Conservation (phyloP, 2,113 vertebrate genomes). For the Rhizomys pruinosus region DNA sequence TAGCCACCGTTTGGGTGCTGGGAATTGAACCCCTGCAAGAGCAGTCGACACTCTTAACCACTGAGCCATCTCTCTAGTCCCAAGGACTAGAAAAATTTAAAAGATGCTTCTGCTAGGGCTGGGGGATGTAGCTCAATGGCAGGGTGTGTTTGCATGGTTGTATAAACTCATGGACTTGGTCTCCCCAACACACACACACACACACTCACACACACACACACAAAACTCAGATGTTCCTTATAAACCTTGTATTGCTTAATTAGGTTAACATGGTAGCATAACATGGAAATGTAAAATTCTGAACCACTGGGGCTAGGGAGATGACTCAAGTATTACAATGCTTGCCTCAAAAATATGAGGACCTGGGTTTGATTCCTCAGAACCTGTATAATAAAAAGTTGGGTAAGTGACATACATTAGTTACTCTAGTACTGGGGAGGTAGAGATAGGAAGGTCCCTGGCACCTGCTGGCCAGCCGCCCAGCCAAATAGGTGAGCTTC, state of each 20-base stretch:
- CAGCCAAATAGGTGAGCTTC: background rate
- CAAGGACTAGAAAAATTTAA: too few species aligned
- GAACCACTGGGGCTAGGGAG: background rate
- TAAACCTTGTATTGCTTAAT: background rate
- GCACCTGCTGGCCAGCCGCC: background rate
- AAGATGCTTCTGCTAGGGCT: background rate
- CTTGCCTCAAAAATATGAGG: background rate
- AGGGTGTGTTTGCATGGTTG: background rate
- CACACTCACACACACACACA: background rate
- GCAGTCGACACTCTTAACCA: too few species aligned
- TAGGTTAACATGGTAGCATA: background rate
- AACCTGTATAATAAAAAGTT: background rate
- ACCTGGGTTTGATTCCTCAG: background rate
- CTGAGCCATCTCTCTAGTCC: too few species aligned
- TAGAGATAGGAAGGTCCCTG: background rate
- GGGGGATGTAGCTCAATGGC: background rate
- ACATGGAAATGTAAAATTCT: background rate
- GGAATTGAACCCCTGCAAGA: too few species aligned
- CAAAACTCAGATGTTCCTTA: background rate
- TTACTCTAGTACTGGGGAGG: background rate
- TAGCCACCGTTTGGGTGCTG: too few species aligned
- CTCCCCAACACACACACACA: background rate
- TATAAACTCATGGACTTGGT: background rate
- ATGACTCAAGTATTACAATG: background rate
- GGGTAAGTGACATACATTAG: background rate